Evolutionary conservation across 1,140 invertebrate species (phyloP).

Genomic region (Aleiodes sp.): DNA sequence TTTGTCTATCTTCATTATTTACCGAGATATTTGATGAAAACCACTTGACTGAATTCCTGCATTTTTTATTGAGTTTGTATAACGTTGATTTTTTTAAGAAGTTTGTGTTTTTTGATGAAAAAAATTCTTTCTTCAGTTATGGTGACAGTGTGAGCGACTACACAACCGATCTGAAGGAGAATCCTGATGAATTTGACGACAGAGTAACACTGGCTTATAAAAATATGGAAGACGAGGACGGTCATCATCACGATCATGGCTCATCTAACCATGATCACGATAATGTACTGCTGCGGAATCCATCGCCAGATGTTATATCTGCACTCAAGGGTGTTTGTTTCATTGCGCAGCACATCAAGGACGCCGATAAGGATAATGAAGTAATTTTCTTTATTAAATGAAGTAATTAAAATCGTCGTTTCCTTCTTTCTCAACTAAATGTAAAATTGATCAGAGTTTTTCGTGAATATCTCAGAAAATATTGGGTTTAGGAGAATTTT

Average conservation of each 20-base stretch:
- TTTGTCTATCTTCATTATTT: too few species aligned
- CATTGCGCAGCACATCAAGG: constrained; percentile 97
- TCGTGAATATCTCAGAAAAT: too few species aligned
- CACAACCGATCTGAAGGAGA: constrained; percentile 67
- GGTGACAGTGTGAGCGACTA: constrained; percentile 70
- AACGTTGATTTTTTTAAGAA: too few species aligned
- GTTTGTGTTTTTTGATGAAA: too few species aligned
- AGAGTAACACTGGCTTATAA: constrained; percentile 72
- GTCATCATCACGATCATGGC: constrained; percentile 63
- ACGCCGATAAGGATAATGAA: constrained; percentile 94
- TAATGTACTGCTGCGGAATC: constrained; percentile 79
- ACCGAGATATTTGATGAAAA: too few species aligned
- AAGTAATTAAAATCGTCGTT: neutral
- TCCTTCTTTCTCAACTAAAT: too few species aligned
- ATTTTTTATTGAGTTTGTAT: too few species aligned
- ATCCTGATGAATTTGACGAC: constrained; percentile 68
- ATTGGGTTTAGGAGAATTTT: too few species aligned
- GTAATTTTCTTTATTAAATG: constrained; percentile 64
- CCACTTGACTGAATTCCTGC: too few species aligned
- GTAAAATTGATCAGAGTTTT: too few species aligned
- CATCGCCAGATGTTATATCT: constrained; percentile 87
- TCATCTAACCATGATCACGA: constrained; percentile 75
- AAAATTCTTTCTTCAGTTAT: constrained; percentile 44
- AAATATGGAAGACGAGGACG: constrained; percentile 70
- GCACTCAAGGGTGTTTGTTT: constrained; percentile 94